Evolutionary conservation across 1,140 invertebrate species (phyloP), one percentile per base, ranked within the genome.

Genomic region (Camponotus vicinus): DNA sequence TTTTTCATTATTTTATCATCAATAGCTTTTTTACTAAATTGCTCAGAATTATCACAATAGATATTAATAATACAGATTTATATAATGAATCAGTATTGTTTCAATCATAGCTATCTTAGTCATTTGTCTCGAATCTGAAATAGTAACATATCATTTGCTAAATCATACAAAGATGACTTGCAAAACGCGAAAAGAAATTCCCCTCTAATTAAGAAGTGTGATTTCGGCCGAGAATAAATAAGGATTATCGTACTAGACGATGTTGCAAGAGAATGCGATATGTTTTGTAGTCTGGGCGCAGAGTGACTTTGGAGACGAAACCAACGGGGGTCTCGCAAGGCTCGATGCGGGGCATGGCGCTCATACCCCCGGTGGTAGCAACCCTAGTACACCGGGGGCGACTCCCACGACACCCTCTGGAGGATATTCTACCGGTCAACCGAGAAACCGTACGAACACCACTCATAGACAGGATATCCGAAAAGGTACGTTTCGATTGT

Each of bases 271-370:
- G 90, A 76, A 84, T 91, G 94, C 94, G 93, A 92, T 95, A 57
- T 96, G 93, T 96, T 94, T 97, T 97, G 90, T 96, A 98, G 97
- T 98, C 94, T 98, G 97, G 97, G 97, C 97, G 78, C 97, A 98
- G 94, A 97, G 97, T 85, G 97, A 98, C 95, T 98, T 98, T 94
- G 96, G 97, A 88, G 97, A 98, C 93, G 97, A 96, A 90, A 96
- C 97, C 86, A 97, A 97, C 93, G 96, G 96, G 57, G 92, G 93
- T 66, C 85, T 95, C 27, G 92, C 93, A 15, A 92, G 94, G 87
- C 90, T 95, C 55, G 94, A 95, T 85, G 88, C 93, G 57, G 92
- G 92, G 80, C 95, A 95, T 71, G 93, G 93, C 59, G 90, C 91
- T 75, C 94, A 95, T 79, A 95, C 94, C 32, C 93, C 94, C 73